Percentiles rank a stretch among this genome's conserved stretches.
These are phyloP conservation scores for Gopherus flavomarginatus DNA, from an alignment of 2,113 vertebrate species.

Conservation along the genomic window DNA sequence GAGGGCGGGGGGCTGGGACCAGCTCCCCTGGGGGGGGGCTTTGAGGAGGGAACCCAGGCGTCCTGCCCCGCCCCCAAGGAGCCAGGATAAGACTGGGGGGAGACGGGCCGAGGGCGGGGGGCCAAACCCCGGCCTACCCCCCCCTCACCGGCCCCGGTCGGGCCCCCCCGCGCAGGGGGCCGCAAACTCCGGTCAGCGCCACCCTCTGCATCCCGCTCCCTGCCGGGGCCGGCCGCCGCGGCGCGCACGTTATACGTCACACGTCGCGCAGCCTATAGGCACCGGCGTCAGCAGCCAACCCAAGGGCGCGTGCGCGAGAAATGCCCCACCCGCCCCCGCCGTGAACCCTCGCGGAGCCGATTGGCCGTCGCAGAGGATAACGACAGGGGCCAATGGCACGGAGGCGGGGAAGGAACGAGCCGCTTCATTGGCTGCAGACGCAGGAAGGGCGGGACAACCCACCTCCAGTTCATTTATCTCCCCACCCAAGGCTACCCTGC, in stretches of 20 bases:
- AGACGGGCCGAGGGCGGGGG: not conserved
- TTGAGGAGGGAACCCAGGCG: too few species aligned
- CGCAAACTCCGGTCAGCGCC: not conserved
- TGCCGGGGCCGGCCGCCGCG: not conserved
- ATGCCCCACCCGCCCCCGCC: not conserved
- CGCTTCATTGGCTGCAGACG: not conserved
- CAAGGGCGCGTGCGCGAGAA: not conserved
- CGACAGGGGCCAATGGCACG: not conserved
- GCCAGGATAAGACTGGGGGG: too few species aligned
- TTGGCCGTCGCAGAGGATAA: not conserved
- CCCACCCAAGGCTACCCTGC: too few species aligned
- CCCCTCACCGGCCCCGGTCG: not conserved
- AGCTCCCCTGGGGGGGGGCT: not conserved
- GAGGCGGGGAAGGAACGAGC: not conserved
- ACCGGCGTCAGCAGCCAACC: accelerated
- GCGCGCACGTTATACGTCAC: not conserved
- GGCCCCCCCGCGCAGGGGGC: not conserved
- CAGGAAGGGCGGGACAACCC: not conserved
- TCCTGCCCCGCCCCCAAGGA: too few species aligned
- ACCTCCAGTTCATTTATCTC: too few species aligned
- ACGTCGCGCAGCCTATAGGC: not conserved
- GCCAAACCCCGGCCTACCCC: too few species aligned
- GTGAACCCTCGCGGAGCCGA: not conserved
- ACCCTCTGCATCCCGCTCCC: not conserved
- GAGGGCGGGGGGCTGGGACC: not conserved